Evolutionary conservation across 2,113 vertebrate genomes (phyloP).

Genomic region (Polyodon spathula): DNA sequence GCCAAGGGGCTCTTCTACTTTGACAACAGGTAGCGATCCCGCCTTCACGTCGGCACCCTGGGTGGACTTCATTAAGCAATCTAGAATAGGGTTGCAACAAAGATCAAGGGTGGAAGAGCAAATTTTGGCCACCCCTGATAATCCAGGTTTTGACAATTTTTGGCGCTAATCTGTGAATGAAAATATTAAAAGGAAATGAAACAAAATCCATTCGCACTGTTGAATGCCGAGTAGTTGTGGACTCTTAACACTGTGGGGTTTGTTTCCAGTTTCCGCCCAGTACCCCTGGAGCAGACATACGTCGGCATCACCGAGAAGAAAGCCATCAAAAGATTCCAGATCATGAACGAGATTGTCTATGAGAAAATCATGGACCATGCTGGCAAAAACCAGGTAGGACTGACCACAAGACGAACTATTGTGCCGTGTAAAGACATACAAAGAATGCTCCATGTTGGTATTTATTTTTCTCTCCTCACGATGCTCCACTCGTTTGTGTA

Average conservation of each 20-base stretch:
- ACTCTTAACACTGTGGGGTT: no score
- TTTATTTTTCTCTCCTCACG: neutral
- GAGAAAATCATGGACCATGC: conserved; percentile 99
- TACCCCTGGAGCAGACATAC: conserved; percentile 92
- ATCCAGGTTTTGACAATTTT: no score
- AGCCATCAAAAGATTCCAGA: conserved; percentile 96
- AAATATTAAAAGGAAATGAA: no score
- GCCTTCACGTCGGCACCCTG: no score
- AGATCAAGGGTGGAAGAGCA: no score
- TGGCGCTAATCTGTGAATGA: no score
- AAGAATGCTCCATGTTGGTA: neutral
- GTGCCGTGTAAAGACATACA: neutral
- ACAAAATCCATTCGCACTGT: no score
- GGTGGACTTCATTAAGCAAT: no score
- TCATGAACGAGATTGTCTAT: conserved; percentile 98
- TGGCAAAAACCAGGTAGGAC: conserved; percentile 89
- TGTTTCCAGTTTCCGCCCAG: conserved; percentile 79
- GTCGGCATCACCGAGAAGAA: conserved; percentile 98
- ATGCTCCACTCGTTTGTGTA: fast-evolving
- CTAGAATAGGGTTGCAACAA: no score
- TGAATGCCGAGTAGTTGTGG: no score
- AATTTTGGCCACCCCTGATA: no score
- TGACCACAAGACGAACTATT: neutral
- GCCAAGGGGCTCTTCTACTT: conserved; percentile 90
- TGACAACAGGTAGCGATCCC: conserved; percentile 87